A percentile compares a stretch with the other conserved stretches of the same genome.
Evolutionary conservation across 2,797 vertebrate genomes (phyloP).

Genomic region (Pelodytes ibericus): DNA sequence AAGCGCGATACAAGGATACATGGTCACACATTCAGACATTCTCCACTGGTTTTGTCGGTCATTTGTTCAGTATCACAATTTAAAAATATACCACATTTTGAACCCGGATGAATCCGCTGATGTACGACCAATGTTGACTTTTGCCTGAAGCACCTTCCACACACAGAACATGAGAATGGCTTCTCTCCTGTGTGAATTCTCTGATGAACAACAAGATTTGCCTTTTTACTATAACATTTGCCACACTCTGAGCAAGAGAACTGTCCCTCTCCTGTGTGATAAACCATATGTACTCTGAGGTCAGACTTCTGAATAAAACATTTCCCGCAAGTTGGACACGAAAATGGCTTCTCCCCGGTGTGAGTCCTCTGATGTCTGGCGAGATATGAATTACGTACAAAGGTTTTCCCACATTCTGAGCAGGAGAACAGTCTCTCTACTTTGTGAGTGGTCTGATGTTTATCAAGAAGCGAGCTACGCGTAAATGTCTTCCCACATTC

Average conservation of each 20-base stretch:
- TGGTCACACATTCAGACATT: neutral
- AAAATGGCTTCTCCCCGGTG: constrained; percentile 17
- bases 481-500: constrained; percentile 26
- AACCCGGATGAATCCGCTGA: neutral
- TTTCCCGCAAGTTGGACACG: constrained; percentile 3
- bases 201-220: neutral
- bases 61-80: too few relatives aligned
- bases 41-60: too few relatives aligned
- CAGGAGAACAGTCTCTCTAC: constrained; percentile 12
- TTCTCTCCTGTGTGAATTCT: neutral
- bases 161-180: neutral
- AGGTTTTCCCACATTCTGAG: constrained; percentile 11
- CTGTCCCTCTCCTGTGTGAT: neutral
- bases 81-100: too few relatives aligned
- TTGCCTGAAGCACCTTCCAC: neutral
- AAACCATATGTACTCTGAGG: neutral
- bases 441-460: constrained; percentile 14
- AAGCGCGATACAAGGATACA: neutral
- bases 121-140: neutral
- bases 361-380: constrained; percentile 14
- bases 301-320: neutral
- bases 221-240: neutral
- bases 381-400: constrained; percentile 12
- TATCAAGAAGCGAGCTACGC: neutral
- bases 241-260: neutral